Evolutionary conservation across 1,140 invertebrate species (phyloP).

Genomic region (Arctopsyche grandis): DNA sequence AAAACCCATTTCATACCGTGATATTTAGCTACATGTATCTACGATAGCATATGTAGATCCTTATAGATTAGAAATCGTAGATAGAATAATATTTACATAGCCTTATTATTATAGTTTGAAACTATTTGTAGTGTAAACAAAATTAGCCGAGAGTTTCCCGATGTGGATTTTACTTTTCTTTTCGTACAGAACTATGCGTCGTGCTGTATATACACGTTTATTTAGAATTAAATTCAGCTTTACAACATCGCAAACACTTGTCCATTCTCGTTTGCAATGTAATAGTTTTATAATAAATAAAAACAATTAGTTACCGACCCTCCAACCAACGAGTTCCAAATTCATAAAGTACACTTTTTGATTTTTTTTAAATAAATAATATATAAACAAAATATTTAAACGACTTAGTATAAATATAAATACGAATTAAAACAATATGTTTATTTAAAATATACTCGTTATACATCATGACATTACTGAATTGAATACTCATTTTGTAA

Average conservation of each 20-base stretch:
- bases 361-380: too few species aligned
- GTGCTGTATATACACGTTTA: neutral
- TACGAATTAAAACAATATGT: too few species aligned
- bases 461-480: constrained; percentile 18
- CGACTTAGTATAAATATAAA: neutral
- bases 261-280: neutral
- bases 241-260: neutral
- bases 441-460: constrained; percentile 9
- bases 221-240: constrained; percentile 10
- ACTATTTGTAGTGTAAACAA: too few species aligned
- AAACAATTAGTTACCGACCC: constrained; percentile 33
- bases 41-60: neutral
- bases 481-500: constrained; percentile 13
- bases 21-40: neutral
- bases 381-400: neutral
- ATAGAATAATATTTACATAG: neutral
- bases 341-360: constrained; percentile 4
- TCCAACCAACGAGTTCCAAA: constrained; percentile 29
- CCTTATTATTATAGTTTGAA: neutral
- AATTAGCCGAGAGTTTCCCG: too few species aligned
- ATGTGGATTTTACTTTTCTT: neutral
- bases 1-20: neutral
- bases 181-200: neutral
- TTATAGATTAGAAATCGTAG: neutral
- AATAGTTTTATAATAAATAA: constrained; percentile 12